Percentiles rank a stretch among this genome's conserved stretches.
Evolutionary conservation across 2,797 vertebrate genomes (phyloP).

Genomic region (Urocyon cinereoargenteus): DNA sequence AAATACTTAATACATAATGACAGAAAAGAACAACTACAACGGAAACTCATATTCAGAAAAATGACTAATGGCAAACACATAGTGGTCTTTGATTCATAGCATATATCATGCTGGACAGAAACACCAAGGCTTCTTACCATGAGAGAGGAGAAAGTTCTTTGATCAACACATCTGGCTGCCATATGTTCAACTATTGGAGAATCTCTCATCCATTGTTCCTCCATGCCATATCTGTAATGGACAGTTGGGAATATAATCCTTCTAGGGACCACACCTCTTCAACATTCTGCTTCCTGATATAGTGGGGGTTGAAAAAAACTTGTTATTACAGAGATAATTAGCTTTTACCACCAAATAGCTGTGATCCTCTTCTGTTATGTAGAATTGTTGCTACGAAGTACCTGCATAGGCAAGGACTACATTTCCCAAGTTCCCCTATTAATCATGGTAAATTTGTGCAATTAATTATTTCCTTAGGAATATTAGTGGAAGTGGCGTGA

Average conservation of each 20-base stretch:
- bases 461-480: neutral
- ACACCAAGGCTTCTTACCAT: conserved; percentile 50
- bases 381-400: conserved; percentile 42
- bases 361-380: conserved; percentile 14
- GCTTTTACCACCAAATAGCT: conserved; percentile 24
- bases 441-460: neutral
- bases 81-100: conserved; percentile 28
- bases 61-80: conserved; percentile 22
- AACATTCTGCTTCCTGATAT: neutral
- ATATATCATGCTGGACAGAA: conserved; percentile 34
- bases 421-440: conserved; percentile 18
- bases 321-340: conserved; percentile 34
- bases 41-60: conserved; percentile 49
- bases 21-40: neutral
- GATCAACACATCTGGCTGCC: conserved; percentile 57
- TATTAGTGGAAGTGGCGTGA: neutral
- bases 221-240: neutral
- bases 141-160: conserved; percentile 56
- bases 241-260: neutral
- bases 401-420: neutral
- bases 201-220: conserved; percentile 29
- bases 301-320: neutral
- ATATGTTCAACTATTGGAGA: conserved; percentile 48
- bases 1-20: conserved; percentile 23
- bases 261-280: neutral